These are phyloP conservation scores for Suricata suricatta DNA, from an alignment of 2,113 vertebrate genomes.

Conservation along the genomic window DNA sequence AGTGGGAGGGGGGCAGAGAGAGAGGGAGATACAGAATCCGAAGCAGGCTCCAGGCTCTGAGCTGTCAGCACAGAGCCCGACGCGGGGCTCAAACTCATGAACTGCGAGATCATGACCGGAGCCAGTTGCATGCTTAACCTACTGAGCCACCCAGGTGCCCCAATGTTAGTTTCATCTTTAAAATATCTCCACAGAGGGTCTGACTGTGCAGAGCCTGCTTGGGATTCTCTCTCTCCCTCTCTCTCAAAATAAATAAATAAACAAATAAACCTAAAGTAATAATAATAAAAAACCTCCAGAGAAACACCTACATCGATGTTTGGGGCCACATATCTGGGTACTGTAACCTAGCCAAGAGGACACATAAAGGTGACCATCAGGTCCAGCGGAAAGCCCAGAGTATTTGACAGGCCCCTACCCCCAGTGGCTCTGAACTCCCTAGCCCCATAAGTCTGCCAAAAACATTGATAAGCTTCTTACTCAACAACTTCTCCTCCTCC, in stretches of 20 bases:
- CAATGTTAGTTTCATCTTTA: background rate
- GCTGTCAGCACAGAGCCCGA: no score
- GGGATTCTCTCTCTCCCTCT: no score
- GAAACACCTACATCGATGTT: background rate
- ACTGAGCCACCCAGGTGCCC: no score
- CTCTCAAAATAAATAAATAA: no score
- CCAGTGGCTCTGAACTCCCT: background rate
- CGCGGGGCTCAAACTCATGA: no score
- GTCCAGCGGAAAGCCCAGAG: background rate
- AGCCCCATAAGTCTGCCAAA: background rate
- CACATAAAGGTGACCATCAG: background rate
- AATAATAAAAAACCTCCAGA: background rate
- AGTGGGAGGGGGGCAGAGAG: no score
- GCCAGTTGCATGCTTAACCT: no score
- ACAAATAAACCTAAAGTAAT: no score
- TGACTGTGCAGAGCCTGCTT: no score
- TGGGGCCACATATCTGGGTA: background rate
- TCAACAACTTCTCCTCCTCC: background rate
- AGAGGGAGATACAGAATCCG: no score
- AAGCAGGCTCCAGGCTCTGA: no score
- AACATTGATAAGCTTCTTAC: background rate
- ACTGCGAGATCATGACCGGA: no score
- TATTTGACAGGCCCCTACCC: background rate
- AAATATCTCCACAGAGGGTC: background rate
- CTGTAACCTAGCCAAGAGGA: background rate